A percentile compares a stretch with the other conserved stretches of the same genome.
These are phyloP conservation scores for Caranx ignobilis DNA, from an alignment of 2,113 vertebrate species.

Conservation along the genomic window DNA sequence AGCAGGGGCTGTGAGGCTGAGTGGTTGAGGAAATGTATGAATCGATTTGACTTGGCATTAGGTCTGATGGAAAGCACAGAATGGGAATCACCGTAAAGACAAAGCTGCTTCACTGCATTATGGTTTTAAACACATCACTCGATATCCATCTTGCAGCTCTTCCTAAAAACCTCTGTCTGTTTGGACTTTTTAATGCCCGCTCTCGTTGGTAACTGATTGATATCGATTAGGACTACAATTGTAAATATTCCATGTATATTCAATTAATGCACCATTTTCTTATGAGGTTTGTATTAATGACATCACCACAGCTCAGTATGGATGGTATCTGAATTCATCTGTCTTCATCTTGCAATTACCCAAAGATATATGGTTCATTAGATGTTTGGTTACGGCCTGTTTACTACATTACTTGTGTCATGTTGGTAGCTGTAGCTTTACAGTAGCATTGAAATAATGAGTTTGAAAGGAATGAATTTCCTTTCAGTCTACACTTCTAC, in stretches of 20 bases:
- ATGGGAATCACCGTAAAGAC: constrained; percentile 58
- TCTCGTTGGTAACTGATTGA: constrained; percentile 23
- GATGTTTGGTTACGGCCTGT: background rate
- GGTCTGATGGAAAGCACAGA: constrained; percentile 56
- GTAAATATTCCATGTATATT: constrained; percentile 5
- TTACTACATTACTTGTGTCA: background rate
- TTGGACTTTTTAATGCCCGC: constrained; percentile 29
- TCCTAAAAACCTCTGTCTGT: constrained; percentile 41
- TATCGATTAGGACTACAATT: constrained; percentile 28
- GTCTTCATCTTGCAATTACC: background rate
- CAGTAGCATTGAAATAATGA: background rate
- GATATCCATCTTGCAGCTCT: constrained; percentile 33
- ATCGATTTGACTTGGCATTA: constrained; percentile 61
- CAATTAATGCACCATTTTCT: constrained; percentile 3
- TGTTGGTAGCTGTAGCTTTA: background rate
- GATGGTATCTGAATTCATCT: background rate
- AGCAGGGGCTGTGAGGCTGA: constrained; percentile 47
- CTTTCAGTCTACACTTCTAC: background rate
- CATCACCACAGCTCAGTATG: background rate
- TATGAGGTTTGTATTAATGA: background rate
- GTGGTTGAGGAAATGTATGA: constrained; percentile 66
- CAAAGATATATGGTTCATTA: background rate
- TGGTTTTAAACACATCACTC: constrained; percentile 58
- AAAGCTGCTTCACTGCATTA: constrained; percentile 54
- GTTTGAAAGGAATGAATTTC: background rate